A percentile compares a stretch with the other conserved stretches of the same genome.
phyloP scores from a whole-genome alignment of 2,797 vertebrate genomes.

The Eutrigla gurnardus region DNA sequence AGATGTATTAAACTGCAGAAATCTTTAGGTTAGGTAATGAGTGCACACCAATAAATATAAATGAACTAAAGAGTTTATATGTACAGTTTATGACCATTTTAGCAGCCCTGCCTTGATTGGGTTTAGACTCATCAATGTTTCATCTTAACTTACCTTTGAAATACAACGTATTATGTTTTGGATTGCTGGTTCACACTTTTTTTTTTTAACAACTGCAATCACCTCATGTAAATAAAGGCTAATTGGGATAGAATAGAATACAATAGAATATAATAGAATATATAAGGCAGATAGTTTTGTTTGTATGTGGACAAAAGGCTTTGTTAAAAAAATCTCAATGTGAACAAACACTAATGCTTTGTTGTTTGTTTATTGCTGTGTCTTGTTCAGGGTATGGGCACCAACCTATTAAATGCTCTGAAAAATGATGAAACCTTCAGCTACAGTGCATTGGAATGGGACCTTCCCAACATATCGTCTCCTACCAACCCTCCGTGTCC shows the following conservation, averaged over 20 bases:
- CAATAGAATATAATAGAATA: too few species aligned
- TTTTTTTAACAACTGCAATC: neutral
- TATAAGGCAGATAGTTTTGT: neutral
- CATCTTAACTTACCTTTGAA: neutral
- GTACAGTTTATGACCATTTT: neutral
- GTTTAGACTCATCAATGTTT: neutral
- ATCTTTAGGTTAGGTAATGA: neutral
- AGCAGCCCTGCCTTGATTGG: neutral
- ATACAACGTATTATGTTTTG: neutral
- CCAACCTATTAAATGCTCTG: neutral
- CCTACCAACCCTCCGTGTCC: neutral
- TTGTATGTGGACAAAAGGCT: neutral
- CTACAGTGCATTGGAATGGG: neutral
- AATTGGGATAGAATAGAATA: neutral
- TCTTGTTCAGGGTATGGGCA: slow-evolving; percentile 20
- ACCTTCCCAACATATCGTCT: neutral
- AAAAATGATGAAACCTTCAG: neutral
- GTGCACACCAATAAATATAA: neutral
- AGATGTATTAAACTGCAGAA: neutral
- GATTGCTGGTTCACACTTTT: neutral
- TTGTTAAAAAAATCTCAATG: neutral
- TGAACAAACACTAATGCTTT: neutral
- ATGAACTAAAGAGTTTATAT: neutral
- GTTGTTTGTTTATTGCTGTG: neutral
- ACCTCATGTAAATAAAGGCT: neutral